Percentiles rank a stretch among this genome's conserved stretches.
These are phyloP conservation scores for Bergia sp. DNA, from an alignment of 92 coral and sea anemone species.

Conservation along the genomic window DNA sequence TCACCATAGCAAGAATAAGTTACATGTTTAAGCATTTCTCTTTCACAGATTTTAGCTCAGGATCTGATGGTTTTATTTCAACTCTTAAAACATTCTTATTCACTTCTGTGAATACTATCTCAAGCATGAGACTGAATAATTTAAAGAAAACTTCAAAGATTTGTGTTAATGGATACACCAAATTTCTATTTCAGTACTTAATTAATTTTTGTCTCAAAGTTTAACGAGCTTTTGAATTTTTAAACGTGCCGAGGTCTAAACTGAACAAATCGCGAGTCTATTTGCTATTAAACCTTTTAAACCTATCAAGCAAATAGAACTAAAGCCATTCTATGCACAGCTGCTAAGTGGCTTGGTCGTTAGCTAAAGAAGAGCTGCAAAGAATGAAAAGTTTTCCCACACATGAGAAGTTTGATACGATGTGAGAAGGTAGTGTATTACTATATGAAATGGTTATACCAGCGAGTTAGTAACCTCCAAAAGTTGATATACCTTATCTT, in stretches of 20 bases:
- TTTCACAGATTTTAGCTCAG: background rate
- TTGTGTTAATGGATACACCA: background rate
- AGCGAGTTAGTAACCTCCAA: background rate
- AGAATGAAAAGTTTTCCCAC: background rate
- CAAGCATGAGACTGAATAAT: background rate
- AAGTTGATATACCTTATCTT: background rate
- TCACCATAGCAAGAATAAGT: background rate
- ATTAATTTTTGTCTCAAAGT: conserved; percentile 28
- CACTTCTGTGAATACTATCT: background rate
- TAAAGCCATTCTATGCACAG: background rate
- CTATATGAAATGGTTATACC: background rate
- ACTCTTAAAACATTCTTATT: too few relatives aligned
- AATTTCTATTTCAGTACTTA: background rate
- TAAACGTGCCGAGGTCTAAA: conserved; percentile 24
- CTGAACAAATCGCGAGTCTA: background rate
- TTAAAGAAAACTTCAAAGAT: background rate
- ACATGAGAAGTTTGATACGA: background rate
- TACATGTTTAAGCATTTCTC: background rate
- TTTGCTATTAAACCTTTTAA: conserved; percentile 4
- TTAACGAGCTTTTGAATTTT: conserved; percentile 37
- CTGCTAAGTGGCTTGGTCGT: background rate
- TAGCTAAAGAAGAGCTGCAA: background rate
- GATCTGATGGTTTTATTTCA: background rate
- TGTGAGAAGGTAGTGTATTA: background rate
- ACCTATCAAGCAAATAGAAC: conserved; percentile 13